A percentile compares a stretch with the other conserved stretches of the same genome.
Conservation (phyloP, 2,888 invertebrate species). For the Drosophila nigricruria region DNA sequence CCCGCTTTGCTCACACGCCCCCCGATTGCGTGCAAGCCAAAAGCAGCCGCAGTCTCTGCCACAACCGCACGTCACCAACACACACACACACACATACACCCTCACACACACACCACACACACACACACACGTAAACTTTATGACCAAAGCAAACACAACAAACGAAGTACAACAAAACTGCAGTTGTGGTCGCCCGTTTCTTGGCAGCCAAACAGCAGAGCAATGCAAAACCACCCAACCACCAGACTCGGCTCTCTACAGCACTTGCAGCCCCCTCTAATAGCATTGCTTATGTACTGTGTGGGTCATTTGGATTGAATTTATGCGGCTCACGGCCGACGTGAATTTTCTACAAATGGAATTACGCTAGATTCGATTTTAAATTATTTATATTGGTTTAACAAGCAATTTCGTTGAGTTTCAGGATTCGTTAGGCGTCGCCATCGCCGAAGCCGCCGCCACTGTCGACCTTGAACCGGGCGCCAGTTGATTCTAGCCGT, state of each 20-base stretch:
- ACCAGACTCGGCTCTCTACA: neutral
- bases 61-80: constrained; percentile 70
- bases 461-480: constrained; percentile 41
- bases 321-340: constrained; percentile 61
- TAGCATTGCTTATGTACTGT: constrained; percentile 22
- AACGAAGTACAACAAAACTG: constrained; percentile 47
- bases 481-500: constrained; percentile 20
- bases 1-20: constrained; percentile 2
- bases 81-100: constrained; percentile 21
- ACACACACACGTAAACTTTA: constrained; percentile 40
- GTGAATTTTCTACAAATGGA: constrained; percentile 54
- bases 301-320: constrained; percentile 68
- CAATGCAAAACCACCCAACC: constrained; percentile 16
- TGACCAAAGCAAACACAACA: constrained; percentile 53
- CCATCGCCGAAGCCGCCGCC: too few relatives aligned
- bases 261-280: neutral
- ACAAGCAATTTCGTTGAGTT: constrained; percentile 25
- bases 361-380: constrained; percentile 66
- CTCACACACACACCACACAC: neutral
- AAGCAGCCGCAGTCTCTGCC: constrained; percentile 43
- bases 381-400: constrained; percentile 67
- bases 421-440: constrained; percentile 28
- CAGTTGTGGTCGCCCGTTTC: constrained; percentile 50
- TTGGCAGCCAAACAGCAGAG: constrained; percentile 49
- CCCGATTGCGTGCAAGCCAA: constrained; percentile 24